Conservation (phyloP, 1,140 invertebrate species). For the Caerostris darwini region DNA sequence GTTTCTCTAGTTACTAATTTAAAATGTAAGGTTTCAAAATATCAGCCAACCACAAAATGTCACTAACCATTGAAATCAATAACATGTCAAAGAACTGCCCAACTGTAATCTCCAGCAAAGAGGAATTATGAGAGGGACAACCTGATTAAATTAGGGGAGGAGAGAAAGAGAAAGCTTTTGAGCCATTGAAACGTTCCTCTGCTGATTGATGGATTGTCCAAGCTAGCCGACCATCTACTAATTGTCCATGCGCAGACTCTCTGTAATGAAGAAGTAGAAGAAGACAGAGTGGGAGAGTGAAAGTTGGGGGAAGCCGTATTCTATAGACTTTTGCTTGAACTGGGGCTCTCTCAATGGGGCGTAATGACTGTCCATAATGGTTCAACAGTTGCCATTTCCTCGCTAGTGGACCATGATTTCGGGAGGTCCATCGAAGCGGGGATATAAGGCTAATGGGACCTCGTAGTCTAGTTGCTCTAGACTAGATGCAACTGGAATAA, state of each 20-base stretch:
- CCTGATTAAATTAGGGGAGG: constrained; percentile 59
- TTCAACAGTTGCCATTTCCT: constrained; percentile 77
- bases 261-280: constrained; percentile 71
- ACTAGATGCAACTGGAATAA: constrained; percentile 63
- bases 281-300: constrained; percentile 31
- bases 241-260: constrained; percentile 63
- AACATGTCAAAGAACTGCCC: not conserved
- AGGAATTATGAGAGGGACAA: constrained; percentile 12
- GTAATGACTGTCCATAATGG: constrained; percentile 78
- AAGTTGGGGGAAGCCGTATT: constrained; percentile 59
- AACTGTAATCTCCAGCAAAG: not conserved
- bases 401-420: constrained; percentile 69
- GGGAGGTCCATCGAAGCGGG: constrained; percentile 57
- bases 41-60: not conserved
- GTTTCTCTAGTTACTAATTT: no score
- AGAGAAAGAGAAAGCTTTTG: constrained; percentile 63
- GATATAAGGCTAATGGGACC: constrained; percentile 71
- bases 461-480: constrained; percentile 57
- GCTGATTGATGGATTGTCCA: constrained; percentile 72
- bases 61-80: not conserved
- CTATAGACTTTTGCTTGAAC: constrained; percentile 70
- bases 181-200: constrained; percentile 5
- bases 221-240: constrained; percentile 70
- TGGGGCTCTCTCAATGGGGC: constrained; percentile 68
- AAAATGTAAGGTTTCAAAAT: no score